Base-by-base conservation (phyloP, 92 coral and sea anemone species). In the Montipora capitata region DNA sequence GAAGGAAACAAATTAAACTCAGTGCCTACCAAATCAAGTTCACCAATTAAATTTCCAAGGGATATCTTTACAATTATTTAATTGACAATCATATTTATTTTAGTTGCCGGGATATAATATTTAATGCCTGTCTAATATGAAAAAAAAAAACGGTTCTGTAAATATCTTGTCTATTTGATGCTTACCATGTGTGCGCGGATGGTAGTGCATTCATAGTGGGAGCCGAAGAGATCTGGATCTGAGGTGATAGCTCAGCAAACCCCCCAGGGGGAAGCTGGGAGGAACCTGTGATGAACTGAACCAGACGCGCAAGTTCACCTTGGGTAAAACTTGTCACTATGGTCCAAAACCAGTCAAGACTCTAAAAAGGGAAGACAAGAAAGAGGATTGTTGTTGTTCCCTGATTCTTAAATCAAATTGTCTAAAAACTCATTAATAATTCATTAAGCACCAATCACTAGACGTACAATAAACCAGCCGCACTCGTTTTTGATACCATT, bases 231-330 rank as follows among this genome's bases (percentile, higher is more conserved):
- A 97, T 94, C 83, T 96, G 98, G 49, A 97, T 77, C 58, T 72
- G 90, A 2, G 99, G 99, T 2, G 98, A 87, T 40, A 97, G 88
- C 43, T 96, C 97, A 3, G 92, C 91, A 91, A 97, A 97, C 43
- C 99, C 99, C 56, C 98, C 98, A 17, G 98, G 99, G 35, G 99
- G 99, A 14, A 97, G 96, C 85, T 97, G 99, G 12, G 99, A 97
- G 74, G 98, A 95, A 10, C 99, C 99, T 39, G 99, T 97, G 43
- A 94, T 86, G 54, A 97, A 97, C 92, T 97, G 99, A 4, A 97
- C 95, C 48, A 97, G 74, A 10, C 98, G 96, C 51, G 99, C 99
- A 20, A 97, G 91, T 41, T 97, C 99, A 38, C 94, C 98, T 82
- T 97, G 98, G 3, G 96, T 96, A 59, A 97, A 93, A 43, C 96